Evolutionary conservation across 2,888 invertebrate genomes (phyloP), one percentile per base, ranked within the genome.

Genomic region (Timema cristinae): DNA sequence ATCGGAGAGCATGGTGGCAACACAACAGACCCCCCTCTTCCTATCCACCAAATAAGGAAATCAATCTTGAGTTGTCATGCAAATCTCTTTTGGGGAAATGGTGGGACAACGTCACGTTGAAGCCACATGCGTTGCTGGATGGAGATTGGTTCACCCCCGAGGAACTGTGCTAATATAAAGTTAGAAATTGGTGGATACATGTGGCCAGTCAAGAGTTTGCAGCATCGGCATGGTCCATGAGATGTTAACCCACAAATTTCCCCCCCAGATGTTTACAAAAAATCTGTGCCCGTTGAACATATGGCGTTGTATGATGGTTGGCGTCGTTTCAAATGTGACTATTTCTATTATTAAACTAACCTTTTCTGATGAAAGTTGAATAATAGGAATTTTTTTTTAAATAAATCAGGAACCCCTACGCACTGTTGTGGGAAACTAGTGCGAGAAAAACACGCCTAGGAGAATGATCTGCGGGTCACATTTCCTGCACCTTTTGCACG

Each of bases 1-100:
- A 59, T n/a, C 59, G n/a, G n/a, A 6, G 59, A 59, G 59, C 59
- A n/a, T 59, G 59, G n/a, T 59, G 59, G 59, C 10, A 2, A 59
- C 8, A n/a, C 2, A 13, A 59, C n/a, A 56, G 59, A 4, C n/a
- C 13, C 15, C 0, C 59, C n/a, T 8, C 59, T n/a, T 59, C 59
- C 1, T 13, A 59, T 59, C 59, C 59, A 59, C 9, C 13, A n/a
- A 59, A 16, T 8, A n/a, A 32, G 59, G 59, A 59, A 16, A 59
- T 59, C 59, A 8, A 32, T 32, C n/a, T 13, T 59, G 5, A 59
- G 9, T 0, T 59, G 59, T 11, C n/a, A 59, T 32, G 13, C 59
- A 59, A 13, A 11, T 8, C 9, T 0, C 59, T 59, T 6, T n/a
- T n/a, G n/a, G n/a, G n/a, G n/a, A n/a, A n/a, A n/a, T n/a, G n/a